Evolutionary conservation across 2,888 invertebrate species (phyloP).

Genomic region (Drosophila niveifrons): DNA sequence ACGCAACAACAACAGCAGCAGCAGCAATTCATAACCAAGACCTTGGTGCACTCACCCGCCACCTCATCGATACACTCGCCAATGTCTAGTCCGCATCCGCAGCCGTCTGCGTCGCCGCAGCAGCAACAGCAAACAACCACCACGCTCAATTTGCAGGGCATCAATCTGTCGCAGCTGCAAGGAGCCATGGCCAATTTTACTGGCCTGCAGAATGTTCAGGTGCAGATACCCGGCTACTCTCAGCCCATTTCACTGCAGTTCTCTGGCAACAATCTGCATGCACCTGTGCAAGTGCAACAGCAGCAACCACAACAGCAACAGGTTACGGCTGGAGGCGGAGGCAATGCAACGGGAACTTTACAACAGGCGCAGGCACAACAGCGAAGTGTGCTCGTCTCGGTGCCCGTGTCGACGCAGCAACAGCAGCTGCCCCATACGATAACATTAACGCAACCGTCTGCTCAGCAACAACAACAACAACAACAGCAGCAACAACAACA

Average conservation of each 20-base stretch:
- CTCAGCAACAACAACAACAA: conserved; percentile 85
- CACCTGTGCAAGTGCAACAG: conserved; percentile 70
- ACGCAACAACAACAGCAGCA: conserved; percentile 73
- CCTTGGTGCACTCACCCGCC: conserved; percentile 84
- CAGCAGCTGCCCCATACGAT: conserved; percentile 84
- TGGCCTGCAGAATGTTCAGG: conserved; percentile 90
- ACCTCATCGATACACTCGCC: conserved; percentile 86
- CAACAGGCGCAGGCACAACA: conserved; percentile 79
- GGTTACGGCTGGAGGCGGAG: conserved; percentile 32
- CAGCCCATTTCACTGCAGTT: conserved; percentile 93
- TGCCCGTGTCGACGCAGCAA: conserved; percentile 86
- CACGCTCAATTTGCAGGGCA: conserved; percentile 88
- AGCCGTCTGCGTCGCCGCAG: conserved; percentile 84
- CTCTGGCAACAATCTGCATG: conserved; percentile 88
- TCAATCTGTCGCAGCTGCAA: conserved; percentile 90
- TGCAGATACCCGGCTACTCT: conserved; percentile 93
- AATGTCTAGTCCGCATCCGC: conserved; percentile 87
- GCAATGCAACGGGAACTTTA: conserved; percentile 36
- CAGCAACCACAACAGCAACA: conserved; percentile 58
- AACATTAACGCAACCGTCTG: conserved; percentile 80
- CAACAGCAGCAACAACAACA: conserved; percentile 85
- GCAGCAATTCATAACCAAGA: conserved; percentile 83
- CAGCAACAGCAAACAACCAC: conserved; percentile 85
- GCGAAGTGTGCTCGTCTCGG: conserved; percentile 89
- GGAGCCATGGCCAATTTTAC: conserved; percentile 87